Evolutionary conservation across 2,888 invertebrate genomes (phyloP), one percentile per base, ranked within the genome.

Genomic region (Monochamus alternatus): DNA sequence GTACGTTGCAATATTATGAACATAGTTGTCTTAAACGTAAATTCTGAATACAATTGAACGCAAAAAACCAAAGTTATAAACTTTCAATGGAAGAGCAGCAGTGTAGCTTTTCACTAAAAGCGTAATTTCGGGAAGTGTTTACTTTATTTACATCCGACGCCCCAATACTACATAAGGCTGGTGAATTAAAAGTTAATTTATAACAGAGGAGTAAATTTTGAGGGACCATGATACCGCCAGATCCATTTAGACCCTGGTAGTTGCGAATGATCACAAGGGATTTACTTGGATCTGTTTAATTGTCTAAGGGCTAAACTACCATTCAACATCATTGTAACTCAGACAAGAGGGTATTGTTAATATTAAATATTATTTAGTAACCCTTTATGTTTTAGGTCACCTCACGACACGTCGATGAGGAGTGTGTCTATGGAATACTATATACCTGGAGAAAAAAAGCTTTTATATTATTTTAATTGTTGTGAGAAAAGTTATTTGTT

Each of bases 211-310:
- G 22, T 55, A 55, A 55, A 14, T 55, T 55, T 22, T 55, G 55
- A 55, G 55, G 55, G 55, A n/a, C 7, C 55, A 55, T 55, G 22
- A 55, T 55, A 55, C 55, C n/a, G 55, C 22, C n/a, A 7, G 55
- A 55, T 55, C 55, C 55, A 55, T n/a, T 55, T 55, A 55, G 55
- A 14, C 55, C 55, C 55, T 55, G 22, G 55, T 55, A 55, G 55
- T 55, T 55, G 14, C 55, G n/a, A 55, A 55, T 55, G 55, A 55
- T 55, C 55, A 22, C 55, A 55, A 55, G 55, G 55, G 55, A 55
- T 55, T 55, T 55, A 55, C 55, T 55, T 55, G 55, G 55, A 55
- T 55, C 55, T 55, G 55, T 55, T 55, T 55, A 55, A 55, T 55
- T 55, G 55, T 55, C 55, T 55, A n/a, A 55, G 55, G 55, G n/a